Evolutionary conservation across 2,113 vertebrate species (phyloP), one percentile per base, ranked within the genome.

Genomic region (Larimichthys polyactis): DNA sequence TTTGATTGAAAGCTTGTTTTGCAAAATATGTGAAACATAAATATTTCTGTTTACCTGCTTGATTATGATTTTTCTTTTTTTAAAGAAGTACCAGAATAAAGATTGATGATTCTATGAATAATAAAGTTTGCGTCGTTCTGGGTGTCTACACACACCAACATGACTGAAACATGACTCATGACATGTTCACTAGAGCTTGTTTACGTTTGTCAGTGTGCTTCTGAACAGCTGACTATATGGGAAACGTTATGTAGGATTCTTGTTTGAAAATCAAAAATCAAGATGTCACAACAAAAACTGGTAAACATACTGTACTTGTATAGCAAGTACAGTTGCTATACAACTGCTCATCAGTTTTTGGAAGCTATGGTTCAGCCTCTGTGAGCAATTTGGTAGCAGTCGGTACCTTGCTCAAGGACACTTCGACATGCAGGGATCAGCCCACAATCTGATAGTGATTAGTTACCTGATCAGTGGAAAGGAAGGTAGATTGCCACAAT

Each of bases 41-140:
- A 82, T 77, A 46, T 76, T 80, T 88, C 24, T 70, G 75, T 87
- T 84, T 75, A 74, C 66, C 64, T 73, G 83, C 67, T 82, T 70
- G 78, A 70, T 84, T 72, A 44, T 78, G 67, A 16, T 59, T 71
- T 36, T 1, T 60, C 64, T 83, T 67, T 79, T 80, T 52, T 10
- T n/a, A 40, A 74, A 64, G 79, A 40, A 40, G 57, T 70, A 79
- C n/a, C 71, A 77, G 68, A 93, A 88, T 90, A 87, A 92, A 90
- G 74, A 82, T 46, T 27, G n/a, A 71, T 71, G 7, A 70, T 78
- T 88, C 29, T 83, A 83, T 82, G 40, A 87, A 48, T 46, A 55
- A 63, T 60, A 7, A n/a, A 5, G 19, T 57, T 51, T 71, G 32
- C 10, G n/a, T 78, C 16, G 46, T 85, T 70, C 40, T 79, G 24